These are phyloP conservation scores for Dascyllus trimaculatus DNA, from an alignment of 2,113 vertebrate genomes.

Conservation along the genomic window DNA sequence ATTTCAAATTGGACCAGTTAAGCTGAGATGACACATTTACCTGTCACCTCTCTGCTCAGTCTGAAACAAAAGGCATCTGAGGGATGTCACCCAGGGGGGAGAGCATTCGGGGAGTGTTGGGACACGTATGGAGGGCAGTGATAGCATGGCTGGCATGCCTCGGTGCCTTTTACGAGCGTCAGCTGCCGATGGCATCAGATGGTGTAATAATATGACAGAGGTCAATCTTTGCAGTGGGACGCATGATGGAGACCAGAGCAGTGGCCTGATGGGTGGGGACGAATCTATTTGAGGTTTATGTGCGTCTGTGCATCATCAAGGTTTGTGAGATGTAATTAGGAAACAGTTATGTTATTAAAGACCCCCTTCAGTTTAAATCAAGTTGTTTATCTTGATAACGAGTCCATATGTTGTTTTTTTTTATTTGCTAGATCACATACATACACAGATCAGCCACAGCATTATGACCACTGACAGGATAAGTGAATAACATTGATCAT, in stretches of 20 bases:
- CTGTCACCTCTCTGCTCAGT: conserved; percentile 35
- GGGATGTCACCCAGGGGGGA: conserved; percentile 19
- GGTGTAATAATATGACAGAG: conserved; percentile 68
- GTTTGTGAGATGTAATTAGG: conserved; percentile 1
- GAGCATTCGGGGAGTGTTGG: conserved; percentile 52
- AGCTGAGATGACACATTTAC: conserved; percentile 38
- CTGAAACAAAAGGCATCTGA: conserved; percentile 22
- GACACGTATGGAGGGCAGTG: conserved; percentile 55
- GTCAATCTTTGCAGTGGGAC: conserved; percentile 36
- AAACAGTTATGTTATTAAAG: background rate
- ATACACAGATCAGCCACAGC: too few species aligned
- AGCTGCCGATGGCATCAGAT: conserved; percentile 68
- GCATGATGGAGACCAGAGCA: conserved; percentile 9
- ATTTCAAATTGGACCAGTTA: background rate
- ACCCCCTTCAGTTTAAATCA: too few species aligned
- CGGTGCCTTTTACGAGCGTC: conserved; percentile 57
- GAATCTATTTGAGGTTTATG: background rate
- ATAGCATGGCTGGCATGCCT: conserved; percentile 69
- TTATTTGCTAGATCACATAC: too few species aligned
- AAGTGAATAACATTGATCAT: too few species aligned
- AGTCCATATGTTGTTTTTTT: too few species aligned
- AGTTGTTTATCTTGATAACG: too few species aligned
- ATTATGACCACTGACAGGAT: too few species aligned
- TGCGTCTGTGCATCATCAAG: background rate
- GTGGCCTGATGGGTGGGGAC: conserved; percentile 13